A percentile compares a stretch with the other conserved stretches of the same genome.
Evolutionary conservation across 2,113 vertebrate species (phyloP).

Genomic region (Archilochus colubris): DNA sequence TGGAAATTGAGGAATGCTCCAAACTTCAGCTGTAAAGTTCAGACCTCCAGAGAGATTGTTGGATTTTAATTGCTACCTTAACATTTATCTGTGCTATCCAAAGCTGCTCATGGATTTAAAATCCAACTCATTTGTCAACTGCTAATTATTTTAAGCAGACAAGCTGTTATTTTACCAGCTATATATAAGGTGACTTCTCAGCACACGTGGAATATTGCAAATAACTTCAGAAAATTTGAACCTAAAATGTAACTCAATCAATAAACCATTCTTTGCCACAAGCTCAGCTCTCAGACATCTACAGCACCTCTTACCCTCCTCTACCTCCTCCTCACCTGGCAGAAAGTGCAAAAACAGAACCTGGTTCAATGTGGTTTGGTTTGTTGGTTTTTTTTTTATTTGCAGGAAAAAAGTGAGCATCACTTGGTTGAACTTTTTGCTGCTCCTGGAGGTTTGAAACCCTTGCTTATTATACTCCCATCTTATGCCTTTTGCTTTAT

Average conservation of each 20-base stretch:
- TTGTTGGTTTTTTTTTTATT: neutral
- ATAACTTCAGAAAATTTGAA: constrained; percentile 14
- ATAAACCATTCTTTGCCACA: neutral
- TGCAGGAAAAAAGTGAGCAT: neutral
- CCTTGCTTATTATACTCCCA: neutral
- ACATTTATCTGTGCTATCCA: constrained; percentile 20
- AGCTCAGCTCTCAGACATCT: neutral
- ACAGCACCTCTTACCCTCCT: neutral
- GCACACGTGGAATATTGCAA: constrained; percentile 32
- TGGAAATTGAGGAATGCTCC: constrained; percentile 8
- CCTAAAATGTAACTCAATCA: neutral
- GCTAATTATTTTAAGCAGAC: constrained; percentile 68
- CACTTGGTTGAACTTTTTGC: neutral
- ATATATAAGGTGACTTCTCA: constrained; percentile 31
- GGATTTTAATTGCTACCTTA: constrained; percentile 39
- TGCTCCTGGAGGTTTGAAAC: neutral
- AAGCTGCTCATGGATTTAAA: constrained; percentile 5
- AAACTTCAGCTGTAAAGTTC: constrained; percentile 45
- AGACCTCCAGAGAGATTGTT: constrained; percentile 2
- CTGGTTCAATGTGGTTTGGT: neutral
- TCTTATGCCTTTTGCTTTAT: neutral
- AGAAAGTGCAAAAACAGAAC: neutral
- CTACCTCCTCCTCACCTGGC: neutral
- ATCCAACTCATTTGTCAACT: constrained; percentile 59
- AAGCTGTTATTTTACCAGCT: constrained; percentile 62